A percentile compares a stretch with the other conserved stretches of the same genome.
These are phyloP conservation scores for Agraylea sexmaculata DNA, from an alignment of 1,140 invertebrate species.

Conservation along the genomic window DNA sequence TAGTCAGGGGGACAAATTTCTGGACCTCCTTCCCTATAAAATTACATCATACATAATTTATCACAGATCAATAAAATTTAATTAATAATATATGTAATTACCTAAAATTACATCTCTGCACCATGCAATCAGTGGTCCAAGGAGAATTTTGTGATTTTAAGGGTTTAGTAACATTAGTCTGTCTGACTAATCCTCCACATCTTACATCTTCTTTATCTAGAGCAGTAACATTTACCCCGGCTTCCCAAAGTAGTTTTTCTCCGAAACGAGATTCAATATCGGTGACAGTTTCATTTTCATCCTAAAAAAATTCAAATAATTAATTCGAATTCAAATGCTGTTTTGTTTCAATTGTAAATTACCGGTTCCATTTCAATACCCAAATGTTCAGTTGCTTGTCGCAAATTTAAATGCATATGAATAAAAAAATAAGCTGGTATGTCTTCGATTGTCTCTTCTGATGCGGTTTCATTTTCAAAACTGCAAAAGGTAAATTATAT, in stretches of 20 bases:
- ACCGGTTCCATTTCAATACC: constrained; percentile 57
- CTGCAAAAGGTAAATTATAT: too few relatives aligned
- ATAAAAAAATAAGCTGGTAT: constrained; percentile 47
- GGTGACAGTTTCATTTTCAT: constrained; percentile 51
- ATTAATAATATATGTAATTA: constrained; percentile 20
- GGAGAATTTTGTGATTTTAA: constrained; percentile 41
- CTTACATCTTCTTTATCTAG: constrained; percentile 56
- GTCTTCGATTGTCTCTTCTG: constrained; percentile 35
- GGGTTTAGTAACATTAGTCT: constrained; percentile 46
- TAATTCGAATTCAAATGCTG: not conserved
- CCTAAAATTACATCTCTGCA: constrained; percentile 57
- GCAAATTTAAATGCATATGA: constrained; percentile 57
- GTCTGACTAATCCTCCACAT: constrained; percentile 53
- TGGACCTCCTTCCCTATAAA: constrained; percentile 48
- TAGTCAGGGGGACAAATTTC: constrained; percentile 63
- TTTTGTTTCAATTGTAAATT: constrained; percentile 3
- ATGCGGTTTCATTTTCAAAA: constrained; percentile 5
- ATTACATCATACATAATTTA: constrained; percentile 4
- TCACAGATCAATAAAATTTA: not conserved
- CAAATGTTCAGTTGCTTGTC: constrained; percentile 54
- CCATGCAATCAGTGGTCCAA: constrained; percentile 50
- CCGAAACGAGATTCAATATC: constrained; percentile 57
- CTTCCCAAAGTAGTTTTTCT: constrained; percentile 43
- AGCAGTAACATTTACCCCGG: constrained; percentile 55
- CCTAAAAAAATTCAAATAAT: constrained; percentile 25